Percentiles rank a stretch among this genome's conserved stretches.
phyloP scores from a whole-genome alignment of 2,888 invertebrate genomes.

The Sericinus montela region DNA sequence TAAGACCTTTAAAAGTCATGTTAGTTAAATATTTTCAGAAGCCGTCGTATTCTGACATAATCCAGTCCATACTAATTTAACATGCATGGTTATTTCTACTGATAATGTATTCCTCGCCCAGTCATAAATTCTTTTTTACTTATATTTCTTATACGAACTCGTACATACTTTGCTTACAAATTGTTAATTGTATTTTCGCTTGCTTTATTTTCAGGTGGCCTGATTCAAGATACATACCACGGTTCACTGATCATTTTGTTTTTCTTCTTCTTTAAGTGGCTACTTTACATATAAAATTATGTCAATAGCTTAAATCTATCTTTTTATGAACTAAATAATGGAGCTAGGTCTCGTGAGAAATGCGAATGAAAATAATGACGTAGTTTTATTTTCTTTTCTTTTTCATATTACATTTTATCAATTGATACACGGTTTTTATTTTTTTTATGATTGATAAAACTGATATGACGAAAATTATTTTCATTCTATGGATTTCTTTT shows the following conservation, averaged over 20 bases:
- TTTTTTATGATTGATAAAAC: background rate
- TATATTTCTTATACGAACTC: too few relatives aligned
- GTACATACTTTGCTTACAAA: background rate
- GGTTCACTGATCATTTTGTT: slow-evolving; percentile 2
- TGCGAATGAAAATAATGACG: background rate
- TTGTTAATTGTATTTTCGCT: background rate
- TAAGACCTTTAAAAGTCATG: too few relatives aligned
- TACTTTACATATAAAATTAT: background rate
- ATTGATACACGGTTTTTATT: too few relatives aligned
- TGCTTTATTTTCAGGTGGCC: slow-evolving; percentile 7
- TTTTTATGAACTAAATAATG: slow-evolving; percentile 1
- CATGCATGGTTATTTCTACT: too few relatives aligned
- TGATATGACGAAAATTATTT: background rate
- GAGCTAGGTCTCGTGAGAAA: background rate
- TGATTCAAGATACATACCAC: background rate
- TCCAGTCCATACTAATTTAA: too few relatives aligned
- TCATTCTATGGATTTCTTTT: too few relatives aligned
- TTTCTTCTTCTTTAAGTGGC: background rate
- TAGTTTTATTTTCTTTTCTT: background rate
- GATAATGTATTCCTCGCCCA: too few relatives aligned
- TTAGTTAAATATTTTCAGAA: too few relatives aligned
- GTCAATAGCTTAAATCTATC: background rate
- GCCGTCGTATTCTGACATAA: too few relatives aligned
- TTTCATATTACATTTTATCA: too few relatives aligned
- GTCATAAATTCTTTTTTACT: too few relatives aligned